A percentile compares a stretch with the other conserved stretches of the same genome.
Evolutionary conservation across 2,888 invertebrate genomes (phyloP).

Genomic region (Quadriops clusia): DNA sequence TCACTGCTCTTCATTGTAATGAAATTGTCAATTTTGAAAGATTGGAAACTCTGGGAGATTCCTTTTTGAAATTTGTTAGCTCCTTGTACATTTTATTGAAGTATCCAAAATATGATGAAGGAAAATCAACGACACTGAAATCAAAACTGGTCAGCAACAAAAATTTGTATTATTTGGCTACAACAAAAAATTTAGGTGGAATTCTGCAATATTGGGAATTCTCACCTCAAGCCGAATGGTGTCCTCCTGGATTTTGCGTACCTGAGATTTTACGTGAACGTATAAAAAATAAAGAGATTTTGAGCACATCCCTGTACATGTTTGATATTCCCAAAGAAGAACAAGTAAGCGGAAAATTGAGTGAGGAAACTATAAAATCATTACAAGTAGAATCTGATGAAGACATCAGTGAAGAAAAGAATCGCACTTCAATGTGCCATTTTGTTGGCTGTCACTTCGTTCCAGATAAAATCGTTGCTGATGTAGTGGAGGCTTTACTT

Average conservation of each 20-base stretch:
- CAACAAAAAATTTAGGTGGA: slow-evolving; percentile 42
- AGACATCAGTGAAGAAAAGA: slow-evolving; percentile 10
- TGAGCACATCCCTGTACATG: slow-evolving; percentile 39
- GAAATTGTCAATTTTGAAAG: slow-evolving; percentile 74
- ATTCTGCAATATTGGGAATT: slow-evolving; percentile 54
- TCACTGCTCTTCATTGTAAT: slow-evolving; percentile 59
- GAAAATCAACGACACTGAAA: slow-evolving; percentile 64
- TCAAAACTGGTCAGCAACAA: slow-evolving; percentile 66
- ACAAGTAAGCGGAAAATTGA: slow-evolving; percentile 26
- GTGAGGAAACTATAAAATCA: slow-evolving; percentile 11
- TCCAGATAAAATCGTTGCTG: slow-evolving; percentile 60
- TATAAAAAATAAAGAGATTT: slow-evolving; percentile 35
- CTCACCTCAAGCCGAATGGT: slow-evolving; percentile 57
- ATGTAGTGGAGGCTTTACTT: slow-evolving; percentile 76
- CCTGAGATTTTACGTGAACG: slow-evolving; percentile 40
- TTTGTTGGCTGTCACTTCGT: slow-evolving; percentile 40
- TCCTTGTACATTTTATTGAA: slow-evolving; percentile 60
- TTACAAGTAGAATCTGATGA: slow-evolving; percentile 24
- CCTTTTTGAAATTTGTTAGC: slow-evolving; percentile 70
- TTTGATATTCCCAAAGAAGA: slow-evolving; percentile 38
- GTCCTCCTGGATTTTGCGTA: slow-evolving; percentile 60
- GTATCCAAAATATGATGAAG: slow-evolving; percentile 62
- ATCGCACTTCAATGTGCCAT: slow-evolving; percentile 12
- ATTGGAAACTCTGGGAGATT: slow-evolving; percentile 80
- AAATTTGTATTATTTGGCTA: slow-evolving; percentile 69